A percentile compares a stretch with the other conserved stretches of the same genome.
Evolutionary conservation across 2,888 invertebrate genomes (phyloP).

Genomic region (Holacanthella duospinosa): DNA sequence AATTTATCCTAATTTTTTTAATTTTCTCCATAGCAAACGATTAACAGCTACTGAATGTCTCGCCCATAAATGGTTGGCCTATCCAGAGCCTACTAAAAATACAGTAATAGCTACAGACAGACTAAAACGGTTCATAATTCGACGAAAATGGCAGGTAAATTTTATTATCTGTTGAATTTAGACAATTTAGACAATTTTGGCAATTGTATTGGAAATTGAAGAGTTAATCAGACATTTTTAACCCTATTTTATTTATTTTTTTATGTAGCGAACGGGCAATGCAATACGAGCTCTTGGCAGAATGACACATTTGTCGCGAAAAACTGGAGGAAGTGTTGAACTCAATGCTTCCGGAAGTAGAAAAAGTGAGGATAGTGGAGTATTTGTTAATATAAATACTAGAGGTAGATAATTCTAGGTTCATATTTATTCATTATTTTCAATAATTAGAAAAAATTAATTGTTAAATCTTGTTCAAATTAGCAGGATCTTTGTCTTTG

Average conservation of each 20-base stretch:
- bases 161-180: not conserved
- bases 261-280: slow-evolving; percentile 67
- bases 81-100: slow-evolving; percentile 15
- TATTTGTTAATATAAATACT: not conserved
- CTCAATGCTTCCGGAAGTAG: not conserved
- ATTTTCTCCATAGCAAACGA: slow-evolving; percentile 44
- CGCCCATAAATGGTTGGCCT: slow-evolving; percentile 62
- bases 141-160: slow-evolving; percentile 72
- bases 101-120: slow-evolving; percentile 48
- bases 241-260: no score
- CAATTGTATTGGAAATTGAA: not conserved
- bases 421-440: not conserved
- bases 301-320: not conserved
- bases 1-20: not conserved
- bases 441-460: not conserved
- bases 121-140: slow-evolving; percentile 66
- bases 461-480: no score
- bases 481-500: not conserved
- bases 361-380: not conserved
- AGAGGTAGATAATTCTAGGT: not conserved
- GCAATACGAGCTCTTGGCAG: slow-evolving; percentile 62
- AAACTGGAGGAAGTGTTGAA: slow-evolving; percentile 6
- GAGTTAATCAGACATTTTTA: no score
- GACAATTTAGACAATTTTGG: not conserved
- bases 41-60: slow-evolving; percentile 61